Percentiles rank a stretch among this genome's conserved stretches.
phyloP scores from a whole-genome alignment of 2,797 vertebrate genomes.

The Halcyon smyrnensis region DNA sequence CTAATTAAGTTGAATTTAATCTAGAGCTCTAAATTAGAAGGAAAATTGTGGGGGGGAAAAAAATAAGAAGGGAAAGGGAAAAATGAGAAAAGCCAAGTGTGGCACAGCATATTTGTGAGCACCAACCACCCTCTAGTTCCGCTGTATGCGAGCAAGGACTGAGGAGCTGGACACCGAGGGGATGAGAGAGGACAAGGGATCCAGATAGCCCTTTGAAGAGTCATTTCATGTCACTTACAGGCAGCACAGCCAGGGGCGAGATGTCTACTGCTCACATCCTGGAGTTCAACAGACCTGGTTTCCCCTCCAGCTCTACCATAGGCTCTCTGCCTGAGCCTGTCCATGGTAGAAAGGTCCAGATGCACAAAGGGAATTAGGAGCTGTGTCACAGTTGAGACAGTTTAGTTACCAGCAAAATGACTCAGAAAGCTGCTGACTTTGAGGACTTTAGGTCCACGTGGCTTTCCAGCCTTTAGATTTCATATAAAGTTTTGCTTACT shows the following conservation, averaged over 20 bases:
- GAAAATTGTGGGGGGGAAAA: background rate
- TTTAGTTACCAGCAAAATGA: background rate
- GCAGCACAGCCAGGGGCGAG: background rate
- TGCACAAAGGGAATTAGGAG: background rate
- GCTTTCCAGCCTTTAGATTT: background rate
- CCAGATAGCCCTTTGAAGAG: conserved; percentile 4
- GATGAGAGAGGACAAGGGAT: background rate
- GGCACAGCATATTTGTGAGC: background rate
- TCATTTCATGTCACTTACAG: background rate
- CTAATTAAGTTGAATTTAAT: conserved; percentile 76
- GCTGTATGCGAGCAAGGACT: background rate
- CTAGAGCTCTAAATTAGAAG: conserved; percentile 62
- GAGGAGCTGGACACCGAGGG: background rate
- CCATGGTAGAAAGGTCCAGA: background rate
- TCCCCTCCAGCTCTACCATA: background rate
- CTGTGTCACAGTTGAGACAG: background rate
- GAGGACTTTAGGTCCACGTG: background rate
- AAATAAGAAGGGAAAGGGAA: background rate
- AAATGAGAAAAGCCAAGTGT: background rate
- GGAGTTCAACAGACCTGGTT: background rate
- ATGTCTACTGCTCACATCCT: background rate
- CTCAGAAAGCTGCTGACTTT: background rate
- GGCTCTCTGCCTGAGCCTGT: background rate
- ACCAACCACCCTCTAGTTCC: background rate
- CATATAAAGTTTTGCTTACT: background rate